Evolutionary conservation across 2,888 invertebrate species (phyloP).

Genomic region (Metopia argyrocephala): DNA sequence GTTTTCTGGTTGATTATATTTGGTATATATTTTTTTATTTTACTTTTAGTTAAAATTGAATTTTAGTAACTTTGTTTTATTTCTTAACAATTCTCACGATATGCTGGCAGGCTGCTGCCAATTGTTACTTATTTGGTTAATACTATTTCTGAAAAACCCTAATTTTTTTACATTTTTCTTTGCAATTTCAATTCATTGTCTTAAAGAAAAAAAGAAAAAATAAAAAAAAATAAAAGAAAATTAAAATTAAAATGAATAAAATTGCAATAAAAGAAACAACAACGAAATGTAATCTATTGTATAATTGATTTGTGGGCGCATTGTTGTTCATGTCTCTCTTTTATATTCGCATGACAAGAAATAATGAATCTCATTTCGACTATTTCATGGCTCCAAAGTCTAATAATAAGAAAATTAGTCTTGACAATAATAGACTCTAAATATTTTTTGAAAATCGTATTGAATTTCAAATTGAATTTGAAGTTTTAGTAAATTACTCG

Average conservation of each 20-base stretch:
- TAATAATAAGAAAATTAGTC: conserved; percentile 56
- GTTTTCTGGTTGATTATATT: conserved; percentile 32
- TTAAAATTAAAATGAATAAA: neutral
- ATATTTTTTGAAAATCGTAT: conserved; percentile 18
- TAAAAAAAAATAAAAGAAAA: neutral
- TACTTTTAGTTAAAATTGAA: conserved; percentile 18
- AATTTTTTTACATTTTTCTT: neutral
- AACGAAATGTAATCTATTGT: conserved; percentile 50
- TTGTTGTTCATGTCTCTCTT: conserved; percentile 3
- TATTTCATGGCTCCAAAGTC: conserved; percentile 39
- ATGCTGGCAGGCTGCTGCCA: conserved; percentile 43
- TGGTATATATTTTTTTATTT: neutral
- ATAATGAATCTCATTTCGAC: conserved; percentile 36
- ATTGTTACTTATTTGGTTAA: conserved; percentile 50
- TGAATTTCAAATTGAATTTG: conserved; percentile 35
- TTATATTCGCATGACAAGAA: neutral
- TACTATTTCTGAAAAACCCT: conserved; percentile 27
- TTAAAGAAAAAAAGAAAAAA: conserved; percentile 8
- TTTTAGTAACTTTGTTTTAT: conserved; percentile 39
- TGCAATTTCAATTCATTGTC: conserved; percentile 4
- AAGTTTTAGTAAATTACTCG: conserved; percentile 51
- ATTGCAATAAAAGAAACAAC: conserved; percentile 4
- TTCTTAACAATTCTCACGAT: conserved; percentile 60
- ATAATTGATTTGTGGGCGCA: conserved; percentile 63
- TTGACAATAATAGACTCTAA: conserved; percentile 60